Evolutionary conservation across 2,888 invertebrate species (phyloP), one percentile per base, ranked within the genome.

Genomic region (Lasioglossum malachurum): DNA sequence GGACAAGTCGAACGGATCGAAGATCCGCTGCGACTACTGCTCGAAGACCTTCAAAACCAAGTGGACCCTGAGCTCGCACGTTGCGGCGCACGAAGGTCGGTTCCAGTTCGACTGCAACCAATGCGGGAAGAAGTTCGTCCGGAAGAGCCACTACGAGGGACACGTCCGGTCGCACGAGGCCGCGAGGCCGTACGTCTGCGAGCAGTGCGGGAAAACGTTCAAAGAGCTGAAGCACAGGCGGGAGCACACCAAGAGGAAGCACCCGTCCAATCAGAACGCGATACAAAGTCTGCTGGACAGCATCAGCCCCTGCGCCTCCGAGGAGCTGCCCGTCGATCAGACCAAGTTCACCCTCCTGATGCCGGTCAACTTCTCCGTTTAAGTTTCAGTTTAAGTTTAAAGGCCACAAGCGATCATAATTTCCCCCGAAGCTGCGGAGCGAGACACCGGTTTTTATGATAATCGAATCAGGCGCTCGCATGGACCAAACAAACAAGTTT

Each of bases 111-210:
- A 94, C 19, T 95, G 95, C 88, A 92, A 93, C 35, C 94, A 94
- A 44, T 95, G 95, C 82, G 95, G 94, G 27, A 95, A 95, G 75
- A 94, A 94, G 82, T 95, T 95, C 75, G 95, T 95, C 0, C 90
- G 95, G 3, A 95, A 95, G 81, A 95, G 95, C 38, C 95, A 95
- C 75, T 95, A 95, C 75, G 95, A 95, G 78, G 94, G 95, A 0
- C 95, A 95, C 79, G 92, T 95, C 23, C 92, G 95, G 12, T 94
- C 95, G 0, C 95, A 95, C 80, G 94, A 95, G 60, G 94, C 95
- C 2, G 93, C 94, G 0, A 89, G 95, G 19, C 95, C 95, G 0
- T 95, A 94, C 79, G 93, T 94, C 2, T 95, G 95, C 86, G 94
- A 95, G 38, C 93, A 94, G 49, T 95, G 95, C 74, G 95, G 95